phyloP scores from a whole-genome alignment of 1,140 invertebrate genomes.

The Wasmannia auropunctata region DNA sequence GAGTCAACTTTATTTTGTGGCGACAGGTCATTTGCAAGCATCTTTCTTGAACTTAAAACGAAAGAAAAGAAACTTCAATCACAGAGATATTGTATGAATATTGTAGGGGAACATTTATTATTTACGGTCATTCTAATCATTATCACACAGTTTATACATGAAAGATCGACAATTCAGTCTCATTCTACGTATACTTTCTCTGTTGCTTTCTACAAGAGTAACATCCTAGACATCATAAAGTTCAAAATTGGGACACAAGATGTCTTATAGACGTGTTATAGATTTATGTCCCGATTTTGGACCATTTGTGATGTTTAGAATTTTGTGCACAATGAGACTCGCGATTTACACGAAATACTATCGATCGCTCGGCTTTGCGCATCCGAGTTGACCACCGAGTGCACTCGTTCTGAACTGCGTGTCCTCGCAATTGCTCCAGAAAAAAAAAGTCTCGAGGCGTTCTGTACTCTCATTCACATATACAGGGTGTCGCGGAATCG shows the following conservation, averaged over 20 bases:
- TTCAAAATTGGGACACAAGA: too few relatives aligned
- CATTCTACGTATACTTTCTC: neutral
- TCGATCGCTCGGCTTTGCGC: neutral
- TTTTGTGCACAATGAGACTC: too few relatives aligned
- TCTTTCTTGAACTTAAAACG: neutral
- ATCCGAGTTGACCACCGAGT: neutral
- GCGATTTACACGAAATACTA: too few relatives aligned
- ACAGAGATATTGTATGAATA: neutral
- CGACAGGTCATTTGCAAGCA: too few relatives aligned
- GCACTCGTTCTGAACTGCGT: too few relatives aligned
- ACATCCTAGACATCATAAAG: too few relatives aligned
- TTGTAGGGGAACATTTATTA: neutral
- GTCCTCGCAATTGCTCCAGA: too few relatives aligned
- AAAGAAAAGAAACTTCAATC: neutral
- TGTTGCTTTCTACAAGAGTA: neutral
- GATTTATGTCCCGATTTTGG: conserved; percentile 15
- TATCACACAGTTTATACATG: neutral
- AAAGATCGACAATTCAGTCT: neutral
- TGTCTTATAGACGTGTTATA: too few relatives aligned
- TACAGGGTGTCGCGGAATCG: conserved; percentile 15
- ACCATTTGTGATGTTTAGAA: too few relatives aligned
- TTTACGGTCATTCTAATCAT: neutral
- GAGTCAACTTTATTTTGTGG: too few relatives aligned
- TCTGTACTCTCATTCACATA: neutral
- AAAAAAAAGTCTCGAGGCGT: too few relatives aligned